Percentiles rank a stretch among this genome's conserved stretches.
Conservation (phyloP, 2,888 invertebrate genomes). For the Diplazon laetatorius region DNA sequence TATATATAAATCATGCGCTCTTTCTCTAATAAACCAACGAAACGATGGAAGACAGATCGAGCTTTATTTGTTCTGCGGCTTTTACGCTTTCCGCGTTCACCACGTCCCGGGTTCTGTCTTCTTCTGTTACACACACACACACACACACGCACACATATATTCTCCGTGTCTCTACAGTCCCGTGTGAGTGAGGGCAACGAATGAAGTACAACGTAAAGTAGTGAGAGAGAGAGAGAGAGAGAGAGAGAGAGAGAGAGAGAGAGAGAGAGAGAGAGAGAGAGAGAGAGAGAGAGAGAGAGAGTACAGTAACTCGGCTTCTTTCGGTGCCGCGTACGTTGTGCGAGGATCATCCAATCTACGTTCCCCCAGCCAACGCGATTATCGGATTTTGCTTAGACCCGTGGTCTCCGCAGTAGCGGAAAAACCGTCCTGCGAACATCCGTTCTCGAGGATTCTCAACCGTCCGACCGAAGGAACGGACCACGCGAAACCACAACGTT, state of each 20-base stretch:
- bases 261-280: conserved; percentile 15
- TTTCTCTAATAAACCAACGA: background rate
- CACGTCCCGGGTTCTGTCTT: conserved; percentile 54
- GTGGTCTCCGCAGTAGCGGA: conserved; percentile 40
- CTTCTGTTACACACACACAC: too few species aligned
- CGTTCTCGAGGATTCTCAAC: conserved; percentile 23
- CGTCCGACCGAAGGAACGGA: conserved; percentile 23
- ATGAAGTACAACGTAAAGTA: background rate
- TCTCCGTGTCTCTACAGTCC: background rate
- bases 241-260: too few species aligned
- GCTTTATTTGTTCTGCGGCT: conserved; percentile 62
- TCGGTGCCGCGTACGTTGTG: conserved; percentile 43
- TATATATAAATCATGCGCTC: too few species aligned
- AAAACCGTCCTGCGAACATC: conserved; percentile 20
- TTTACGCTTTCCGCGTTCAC: conserved; percentile 57
- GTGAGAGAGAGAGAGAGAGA: too few species aligned
- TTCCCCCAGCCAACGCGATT: conserved; percentile 71
- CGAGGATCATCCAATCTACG: conserved; percentile 68
- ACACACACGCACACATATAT: too few species aligned
- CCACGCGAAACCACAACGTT: conserved; percentile 41
- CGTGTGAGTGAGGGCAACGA: background rate
- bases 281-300: conserved; percentile 18
- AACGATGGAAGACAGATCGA: conserved; percentile 13
- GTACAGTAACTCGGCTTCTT: conserved; percentile 57
- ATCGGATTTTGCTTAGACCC: conserved; percentile 79